phyloP scores from a whole-genome alignment of 2,113 vertebrate genomes.

The Oxyruncus cristatus region DNA sequence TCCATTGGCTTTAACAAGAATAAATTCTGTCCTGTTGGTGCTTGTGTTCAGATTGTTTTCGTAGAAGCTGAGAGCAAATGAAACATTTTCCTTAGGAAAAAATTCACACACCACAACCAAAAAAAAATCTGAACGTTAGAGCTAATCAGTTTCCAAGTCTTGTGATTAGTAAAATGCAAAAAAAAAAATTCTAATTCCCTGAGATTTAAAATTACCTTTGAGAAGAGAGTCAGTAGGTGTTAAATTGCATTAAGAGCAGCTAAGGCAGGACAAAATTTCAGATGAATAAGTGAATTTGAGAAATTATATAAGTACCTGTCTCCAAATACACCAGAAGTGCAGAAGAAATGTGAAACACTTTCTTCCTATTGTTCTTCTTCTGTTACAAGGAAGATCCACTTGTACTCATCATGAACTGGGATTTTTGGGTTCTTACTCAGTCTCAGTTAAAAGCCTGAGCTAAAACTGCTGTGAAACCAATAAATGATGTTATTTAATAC shows the following conservation, averaged over 20 bases:
- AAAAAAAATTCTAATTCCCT: neutral
- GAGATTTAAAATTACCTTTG: neutral
- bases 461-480: neutral
- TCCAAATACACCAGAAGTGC: neutral
- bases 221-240: neutral
- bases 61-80: neutral
- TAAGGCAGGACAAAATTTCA: neutral
- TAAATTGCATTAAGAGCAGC: neutral
- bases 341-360: neutral
- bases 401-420: neutral
- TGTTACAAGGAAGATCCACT: neutral
- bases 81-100: neutral
- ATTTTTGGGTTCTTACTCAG: neutral
- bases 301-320: neutral
- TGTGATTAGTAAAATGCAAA: neutral
- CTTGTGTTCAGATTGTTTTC: neutral
- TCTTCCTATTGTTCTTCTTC: neutral
- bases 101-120: rapidly evolving
- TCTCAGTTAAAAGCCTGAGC: neutral
- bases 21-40: neutral
- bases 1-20: neutral
- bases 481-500: neutral
- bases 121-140: neutral
- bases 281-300: neutral
- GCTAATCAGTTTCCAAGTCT: neutral